phyloP scores from a whole-genome alignment of 37 sponge, comb jelly and placozoan species.

The Cliona cf. orientalis region DNA sequence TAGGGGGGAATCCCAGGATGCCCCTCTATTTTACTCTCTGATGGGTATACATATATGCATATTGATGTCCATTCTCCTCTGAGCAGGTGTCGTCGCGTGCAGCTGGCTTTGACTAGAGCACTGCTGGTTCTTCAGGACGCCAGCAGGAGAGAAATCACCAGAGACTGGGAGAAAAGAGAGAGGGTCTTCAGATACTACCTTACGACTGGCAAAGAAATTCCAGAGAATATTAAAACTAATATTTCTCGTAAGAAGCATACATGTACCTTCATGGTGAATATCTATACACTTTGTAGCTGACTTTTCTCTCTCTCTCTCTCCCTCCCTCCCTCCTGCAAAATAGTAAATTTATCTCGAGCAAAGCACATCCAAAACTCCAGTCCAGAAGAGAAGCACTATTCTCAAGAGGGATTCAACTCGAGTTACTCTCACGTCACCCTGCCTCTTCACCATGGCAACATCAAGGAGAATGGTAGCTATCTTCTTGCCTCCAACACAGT shows the following conservation, averaged over 20 bases:
- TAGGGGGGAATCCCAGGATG: too few species aligned
- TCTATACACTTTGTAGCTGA: too few species aligned
- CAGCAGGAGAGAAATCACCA: neutral
- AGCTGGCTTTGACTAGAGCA: slow-evolving; percentile 44
- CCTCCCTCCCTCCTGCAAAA: too few species aligned
- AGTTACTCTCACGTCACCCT: neutral
- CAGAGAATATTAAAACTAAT: too few species aligned
- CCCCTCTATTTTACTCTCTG: too few species aligned
- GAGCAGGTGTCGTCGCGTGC: slow-evolving; percentile 62
- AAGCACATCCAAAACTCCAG: too few species aligned
- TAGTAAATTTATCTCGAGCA: too few species aligned
- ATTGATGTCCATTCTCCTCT: neutral
- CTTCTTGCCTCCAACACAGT: slow-evolving; percentile 39
- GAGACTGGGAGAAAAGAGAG: neutral
- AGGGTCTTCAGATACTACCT: slow-evolving; percentile 16
- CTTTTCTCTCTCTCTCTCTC: too few species aligned
- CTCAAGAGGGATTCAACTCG: slow-evolving; percentile 3
- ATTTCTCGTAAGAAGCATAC: too few species aligned
- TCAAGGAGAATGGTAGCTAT: too few species aligned
- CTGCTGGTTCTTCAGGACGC: slow-evolving; percentile 47
- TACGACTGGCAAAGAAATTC: slow-evolving; percentile 10
- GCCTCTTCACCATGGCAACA: neutral
- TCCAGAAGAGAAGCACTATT: slow-evolving; percentile 2
- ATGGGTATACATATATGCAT: too few species aligned
- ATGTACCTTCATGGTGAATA: too few species aligned